Evolutionary conservation across 2,888 invertebrate species (phyloP).

Genomic region (Thelaira solivaga): DNA sequence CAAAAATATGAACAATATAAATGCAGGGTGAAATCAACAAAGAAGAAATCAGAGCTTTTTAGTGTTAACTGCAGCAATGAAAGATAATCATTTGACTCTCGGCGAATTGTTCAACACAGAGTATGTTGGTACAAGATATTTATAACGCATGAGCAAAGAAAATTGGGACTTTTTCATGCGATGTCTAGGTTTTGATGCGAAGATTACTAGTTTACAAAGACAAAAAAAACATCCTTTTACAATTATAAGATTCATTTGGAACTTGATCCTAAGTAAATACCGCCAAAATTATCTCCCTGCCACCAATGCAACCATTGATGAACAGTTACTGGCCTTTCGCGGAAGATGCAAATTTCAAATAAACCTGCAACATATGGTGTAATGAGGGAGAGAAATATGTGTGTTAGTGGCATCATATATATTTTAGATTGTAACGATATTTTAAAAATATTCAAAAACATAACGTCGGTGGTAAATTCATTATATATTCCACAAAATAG

Average conservation of each 20-base stretch:
- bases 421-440: conserved; percentile 41
- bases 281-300: conserved; percentile 56
- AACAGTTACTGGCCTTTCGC: conserved; percentile 59
- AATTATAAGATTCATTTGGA: conserved; percentile 20
- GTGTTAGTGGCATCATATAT: conserved; percentile 56
- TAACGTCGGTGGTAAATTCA: too few species aligned
- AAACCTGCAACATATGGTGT: conserved; percentile 61
- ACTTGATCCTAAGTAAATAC: conserved; percentile 56
- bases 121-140: background rate
- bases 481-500: too few species aligned
- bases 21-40: background rate
- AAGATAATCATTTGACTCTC: background rate
- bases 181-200: conserved; percentile 48
- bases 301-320: conserved; percentile 53
- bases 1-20: background rate
- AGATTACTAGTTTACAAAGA: conserved; percentile 22
- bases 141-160: conserved; percentile 19
- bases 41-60: background rate
- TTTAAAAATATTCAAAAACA: too few species aligned
- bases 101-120: background rate
- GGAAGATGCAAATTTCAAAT: conserved; percentile 54
- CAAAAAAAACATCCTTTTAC: background rate
- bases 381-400: conserved; percentile 42
- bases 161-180: conserved; percentile 35
- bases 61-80: background rate